Evolutionary conservation across 64 coral and sea anemone genomes (phyloP), one percentile per base, ranked within the genome.

Genomic region (Montipora capricornis): DNA sequence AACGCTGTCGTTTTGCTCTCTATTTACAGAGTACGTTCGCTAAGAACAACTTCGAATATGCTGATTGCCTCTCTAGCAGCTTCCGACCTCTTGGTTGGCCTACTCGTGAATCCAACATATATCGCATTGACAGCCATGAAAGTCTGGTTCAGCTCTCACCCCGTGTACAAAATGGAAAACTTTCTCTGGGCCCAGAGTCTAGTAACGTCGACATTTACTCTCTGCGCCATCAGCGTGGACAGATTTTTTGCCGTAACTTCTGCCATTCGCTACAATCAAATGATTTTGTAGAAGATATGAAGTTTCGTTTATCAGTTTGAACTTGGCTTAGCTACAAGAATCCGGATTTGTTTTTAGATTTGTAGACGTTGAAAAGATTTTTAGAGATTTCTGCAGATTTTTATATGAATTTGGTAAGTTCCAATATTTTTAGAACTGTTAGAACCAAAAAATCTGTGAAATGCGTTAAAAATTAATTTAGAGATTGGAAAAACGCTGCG

Each of bases 151-250:
- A 44, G 51, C 0, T 12, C 51, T 48, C 20, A 95, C 46, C 1
- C 49, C 8, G 44, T 95, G n/a, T 95, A 84, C 37, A 95, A 49
- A 52, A 37, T 90, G 47, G 93, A 95, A 14, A 95, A 90, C 58
- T 95, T 95, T 17, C 46, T 90, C n/a, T 95, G 93, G 93, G 73
- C 90, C 51, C 93, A 95, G 47, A 84, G 80, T 71, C 45, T 91
- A 37, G 74, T 87, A 45, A 77, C 93, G 48, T 86, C 93, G 16
- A 87, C 93, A 6, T 86, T 80, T 19, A 91, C 80, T 61, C 60
- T 91, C 12, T 84, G 58, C 20, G 93, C 93, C 6, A 83, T 95
- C 44, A 87, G 73, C 9, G 51, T 91, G 22, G 93, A 95, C 49
- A 67, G 88, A 24, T 84, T 91, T 6, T 15, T 87, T 3, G 93